Base-by-base conservation (phyloP, 1,140 invertebrate genomes). In the Temnothorax curvispinosus region DNA sequence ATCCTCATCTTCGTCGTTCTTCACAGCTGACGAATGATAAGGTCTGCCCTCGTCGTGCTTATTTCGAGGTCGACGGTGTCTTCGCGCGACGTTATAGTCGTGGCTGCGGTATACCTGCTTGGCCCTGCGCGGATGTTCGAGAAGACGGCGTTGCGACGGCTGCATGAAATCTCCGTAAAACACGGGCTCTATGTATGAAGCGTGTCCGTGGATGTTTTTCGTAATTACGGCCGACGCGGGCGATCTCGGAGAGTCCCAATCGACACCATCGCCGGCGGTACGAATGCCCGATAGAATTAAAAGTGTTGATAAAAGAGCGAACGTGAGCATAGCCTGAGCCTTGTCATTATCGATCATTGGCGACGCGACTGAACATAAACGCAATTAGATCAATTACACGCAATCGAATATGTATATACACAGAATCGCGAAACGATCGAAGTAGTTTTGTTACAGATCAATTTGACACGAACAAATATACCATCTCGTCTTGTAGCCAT, bases 241-340 rank as follows among this genome's bases (percentile, higher is more conserved):
- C 15, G 15, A 32, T 44, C 35, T 52, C 8, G 69, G n/a, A 18
- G 13, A 75, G 11, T 81, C 54, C 6, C 47, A 32, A 18, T 65
- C 54, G 35, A 69, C 0, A 41, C n/a, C 72, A 27, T 89, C 69
- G 27, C 56, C 47, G 27, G 44, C 52, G 8, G 58, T 62, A 15
- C 67, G 38, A 78, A 62, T 87, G 38, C 56, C 64, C 9, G 85
- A 87, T 8, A 92, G 11, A 58, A 91, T 60, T 38, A 91, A 54
- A 52, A 89, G 62, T 58, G 41, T 67, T 5, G 78, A 80, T 65
- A 90, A 65, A 69, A 91, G 86, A 54, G 67, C 65, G 77, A 89
- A 82, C 87, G 78, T 89, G 89, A 92, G 87, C 92, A 93, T 93
- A 92, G 90, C 88, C 87, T 87, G 58, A 74, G 44, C 21, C 21